phyloP scores from a whole-genome alignment of 1,140 invertebrate species.

The Gryllus bimaculatus region DNA sequence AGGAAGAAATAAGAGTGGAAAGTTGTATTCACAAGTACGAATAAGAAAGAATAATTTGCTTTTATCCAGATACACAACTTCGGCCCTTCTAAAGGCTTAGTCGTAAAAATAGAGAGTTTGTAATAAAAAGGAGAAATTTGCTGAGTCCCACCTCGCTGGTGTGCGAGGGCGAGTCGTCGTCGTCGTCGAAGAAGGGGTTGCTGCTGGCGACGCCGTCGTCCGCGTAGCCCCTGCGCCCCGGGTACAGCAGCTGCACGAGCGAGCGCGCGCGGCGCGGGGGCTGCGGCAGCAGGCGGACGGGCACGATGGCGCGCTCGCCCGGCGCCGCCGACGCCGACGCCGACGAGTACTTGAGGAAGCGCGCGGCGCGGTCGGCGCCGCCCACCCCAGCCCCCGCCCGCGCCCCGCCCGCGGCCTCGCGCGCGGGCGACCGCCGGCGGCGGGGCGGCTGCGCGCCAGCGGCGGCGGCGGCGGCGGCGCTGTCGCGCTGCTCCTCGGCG shows the following conservation, averaged over 20 bases:
- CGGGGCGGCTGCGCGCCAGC: no score
- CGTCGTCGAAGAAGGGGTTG: constrained; percentile 40
- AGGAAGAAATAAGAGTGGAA: no score
- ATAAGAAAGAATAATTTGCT: no score
- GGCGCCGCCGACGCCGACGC: neutral
- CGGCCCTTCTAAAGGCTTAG: no score
- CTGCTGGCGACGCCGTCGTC: constrained; percentile 33
- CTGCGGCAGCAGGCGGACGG: constrained; percentile 48
- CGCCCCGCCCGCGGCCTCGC: neutral
- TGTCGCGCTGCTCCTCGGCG: neutral
- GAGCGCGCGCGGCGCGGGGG: constrained; percentile 47
- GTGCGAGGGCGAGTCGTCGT: constrained; percentile 46
- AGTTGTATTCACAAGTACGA: no score
- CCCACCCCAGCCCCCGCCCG: neutral
- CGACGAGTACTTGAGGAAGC: neutral
- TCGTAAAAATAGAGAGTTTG: no score
- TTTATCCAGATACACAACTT: no score
- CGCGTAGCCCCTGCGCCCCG: constrained; percentile 32
- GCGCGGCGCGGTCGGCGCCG: neutral
- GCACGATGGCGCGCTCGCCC: constrained; percentile 48
- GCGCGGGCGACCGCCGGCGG: no score
- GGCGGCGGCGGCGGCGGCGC: no score
- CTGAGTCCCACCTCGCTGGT: constrained; percentile 37
- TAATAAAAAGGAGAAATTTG: no score
- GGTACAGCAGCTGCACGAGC: constrained; percentile 41